phyloP scores from a whole-genome alignment of 2,888 invertebrate species.

The Chirona hameri region DNA sequence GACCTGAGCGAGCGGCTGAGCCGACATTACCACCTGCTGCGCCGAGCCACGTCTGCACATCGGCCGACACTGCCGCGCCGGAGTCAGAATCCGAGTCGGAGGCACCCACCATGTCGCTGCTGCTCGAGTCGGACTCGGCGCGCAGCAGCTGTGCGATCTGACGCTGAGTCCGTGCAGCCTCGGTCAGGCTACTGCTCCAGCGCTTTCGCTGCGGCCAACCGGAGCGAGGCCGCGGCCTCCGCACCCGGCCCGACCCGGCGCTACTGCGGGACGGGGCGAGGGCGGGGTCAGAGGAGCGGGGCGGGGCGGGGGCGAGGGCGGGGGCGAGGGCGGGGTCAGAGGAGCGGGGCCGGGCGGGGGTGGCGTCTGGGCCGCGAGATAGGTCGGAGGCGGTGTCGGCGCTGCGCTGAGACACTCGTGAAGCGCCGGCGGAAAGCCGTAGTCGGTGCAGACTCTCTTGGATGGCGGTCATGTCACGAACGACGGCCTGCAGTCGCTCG shows the following conservation, averaged over 20 bases:
- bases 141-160: background rate
- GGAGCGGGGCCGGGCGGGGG: background rate
- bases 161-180: background rate
- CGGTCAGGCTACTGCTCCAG: background rate
- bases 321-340: background rate
- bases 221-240: background rate
- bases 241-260: background rate
- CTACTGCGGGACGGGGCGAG: background rate
- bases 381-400: no score
- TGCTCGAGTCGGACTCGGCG: background rate
- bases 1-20: background rate
- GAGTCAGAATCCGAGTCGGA: background rate
- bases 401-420: background rate
- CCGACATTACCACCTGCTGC: background rate
- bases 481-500: background rate
- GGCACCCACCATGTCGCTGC: background rate
- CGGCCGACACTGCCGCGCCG: background rate
- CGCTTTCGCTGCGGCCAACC: background rate
- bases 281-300: background rate
- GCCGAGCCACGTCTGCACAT: background rate
- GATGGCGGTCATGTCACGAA: background rate
- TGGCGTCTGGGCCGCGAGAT: no score
- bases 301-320: background rate
- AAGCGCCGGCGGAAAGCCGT: background rate
- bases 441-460: background rate